Conservation (phyloP, 2,888 invertebrate genomes). For the Antheraea yamamai region DNA sequence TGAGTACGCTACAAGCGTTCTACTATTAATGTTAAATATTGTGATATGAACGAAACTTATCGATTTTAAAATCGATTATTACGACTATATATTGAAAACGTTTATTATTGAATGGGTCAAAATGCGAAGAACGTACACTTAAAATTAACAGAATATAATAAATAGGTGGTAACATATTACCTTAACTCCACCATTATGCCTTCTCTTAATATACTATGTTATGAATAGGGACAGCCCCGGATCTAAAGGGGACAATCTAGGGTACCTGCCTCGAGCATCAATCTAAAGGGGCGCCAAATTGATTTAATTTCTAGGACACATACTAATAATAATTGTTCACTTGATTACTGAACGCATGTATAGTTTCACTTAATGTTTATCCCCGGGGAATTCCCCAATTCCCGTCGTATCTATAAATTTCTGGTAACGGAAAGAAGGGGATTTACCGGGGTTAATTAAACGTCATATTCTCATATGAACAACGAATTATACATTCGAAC, state of each 20-base stretch:
- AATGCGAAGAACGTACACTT: neutral
- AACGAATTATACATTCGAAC: too few species aligned
- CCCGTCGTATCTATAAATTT: neutral
- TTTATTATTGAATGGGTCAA: neutral
- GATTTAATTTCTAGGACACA: too few species aligned
- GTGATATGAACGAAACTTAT: neutral
- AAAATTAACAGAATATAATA: neutral
- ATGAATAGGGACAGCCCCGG: too few species aligned
- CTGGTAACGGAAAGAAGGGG: neutral
- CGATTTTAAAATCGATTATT: neutral
- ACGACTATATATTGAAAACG: neutral
- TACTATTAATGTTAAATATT: neutral
- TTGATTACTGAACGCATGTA: neutral
- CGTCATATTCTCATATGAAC: too few species aligned
- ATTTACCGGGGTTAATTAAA: neutral
- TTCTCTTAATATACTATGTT: neutral
- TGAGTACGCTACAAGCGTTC: neutral
- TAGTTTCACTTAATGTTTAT: neutral
- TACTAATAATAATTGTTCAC: neutral
- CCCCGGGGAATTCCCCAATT: neutral
- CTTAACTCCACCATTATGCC: neutral
- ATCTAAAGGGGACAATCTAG: too few species aligned
- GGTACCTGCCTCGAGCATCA: too few species aligned
- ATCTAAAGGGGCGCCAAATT: too few species aligned
- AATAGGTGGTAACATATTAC: neutral